Conservation (phyloP, 2,888 invertebrate genomes). For the Drosophila stalkeri region DNA sequence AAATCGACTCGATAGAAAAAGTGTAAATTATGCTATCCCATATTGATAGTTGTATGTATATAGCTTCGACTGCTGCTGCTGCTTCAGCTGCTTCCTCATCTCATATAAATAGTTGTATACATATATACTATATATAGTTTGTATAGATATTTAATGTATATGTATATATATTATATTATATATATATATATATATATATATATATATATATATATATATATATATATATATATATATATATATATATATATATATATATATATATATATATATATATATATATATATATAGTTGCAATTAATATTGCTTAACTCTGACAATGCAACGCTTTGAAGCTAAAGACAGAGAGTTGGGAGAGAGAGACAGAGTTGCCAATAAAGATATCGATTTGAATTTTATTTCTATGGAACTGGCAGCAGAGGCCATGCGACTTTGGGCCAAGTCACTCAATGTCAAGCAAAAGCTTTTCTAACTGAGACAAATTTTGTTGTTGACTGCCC, state of each 20-base stretch:
- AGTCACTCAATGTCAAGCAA: constrained; percentile 53
- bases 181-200: constrained; percentile 44
- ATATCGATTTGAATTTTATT: constrained; percentile 14
- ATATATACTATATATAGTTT: constrained; percentile 63
- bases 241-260: constrained; percentile 63
- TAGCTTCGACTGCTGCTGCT: constrained; percentile 54
- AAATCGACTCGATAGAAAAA: constrained; percentile 79
- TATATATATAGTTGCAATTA: constrained; percentile 62
- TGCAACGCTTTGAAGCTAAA: constrained; percentile 76
- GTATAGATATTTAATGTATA: constrained; percentile 71
- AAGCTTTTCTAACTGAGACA: constrained; percentile 42
- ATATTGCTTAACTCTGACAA: constrained; percentile 77
- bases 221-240: constrained; percentile 68
- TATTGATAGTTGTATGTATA: constrained; percentile 69
- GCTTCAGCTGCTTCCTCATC: constrained; percentile 37
- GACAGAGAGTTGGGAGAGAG: constrained; percentile 60
- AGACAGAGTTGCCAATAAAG: constrained; percentile 42
- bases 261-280: constrained; percentile 27
- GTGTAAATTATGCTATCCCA: constrained; percentile 78
- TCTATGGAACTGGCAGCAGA: constrained; percentile 35
- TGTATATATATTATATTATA: constrained; percentile 17
- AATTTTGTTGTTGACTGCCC: constrained; percentile 37
- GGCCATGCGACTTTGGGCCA: constrained; percentile 9
- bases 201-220: constrained; percentile 77
- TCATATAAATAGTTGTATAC: constrained; percentile 76